Evolutionary conservation across 2,888 invertebrate species (phyloP).

Genomic region (Mesorhabditis sp.): DNA sequence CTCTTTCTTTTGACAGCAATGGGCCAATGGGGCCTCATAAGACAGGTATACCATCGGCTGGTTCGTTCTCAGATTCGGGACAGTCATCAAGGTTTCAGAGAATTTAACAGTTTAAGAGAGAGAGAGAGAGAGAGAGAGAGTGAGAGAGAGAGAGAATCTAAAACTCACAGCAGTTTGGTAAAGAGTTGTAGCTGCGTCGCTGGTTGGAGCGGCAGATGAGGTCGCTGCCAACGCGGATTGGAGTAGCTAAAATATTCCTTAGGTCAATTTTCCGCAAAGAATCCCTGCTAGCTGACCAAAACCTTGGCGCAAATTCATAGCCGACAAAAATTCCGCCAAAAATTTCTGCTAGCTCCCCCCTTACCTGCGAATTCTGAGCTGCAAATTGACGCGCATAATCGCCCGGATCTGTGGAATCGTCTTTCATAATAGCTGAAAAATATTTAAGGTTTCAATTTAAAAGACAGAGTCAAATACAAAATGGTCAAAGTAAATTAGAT

Average conservation of each 20-base stretch:
- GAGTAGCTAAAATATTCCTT: neutral
- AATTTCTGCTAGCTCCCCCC: neutral
- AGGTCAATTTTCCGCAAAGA: neutral
- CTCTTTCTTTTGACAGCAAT: no score
- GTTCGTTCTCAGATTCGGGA: no score
- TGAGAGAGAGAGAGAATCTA: neutral
- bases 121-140: slow-evolving; percentile 1
- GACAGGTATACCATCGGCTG: no score
- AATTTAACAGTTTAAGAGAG: neutral
- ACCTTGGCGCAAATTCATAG: no score
- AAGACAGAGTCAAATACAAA: neutral
- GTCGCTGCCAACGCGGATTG: neutral
- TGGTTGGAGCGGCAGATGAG: neutral
- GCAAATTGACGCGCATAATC: neutral
- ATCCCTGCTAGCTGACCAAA: no score
- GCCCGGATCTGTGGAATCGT: neutral
- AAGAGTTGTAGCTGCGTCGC: neutral
- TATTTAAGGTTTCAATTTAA: neutral
- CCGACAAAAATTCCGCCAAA: no score
- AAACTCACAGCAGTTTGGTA: slow-evolving; percentile 4
- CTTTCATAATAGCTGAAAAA: neutral
- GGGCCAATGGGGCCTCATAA: no score
- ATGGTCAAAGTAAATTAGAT: neutral
- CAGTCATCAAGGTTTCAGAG: neutral
- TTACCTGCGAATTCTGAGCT: neutral